Base-by-base conservation (phyloP, 1,140 invertebrate genomes). In the Caenorhabditis brenneri region DNA sequence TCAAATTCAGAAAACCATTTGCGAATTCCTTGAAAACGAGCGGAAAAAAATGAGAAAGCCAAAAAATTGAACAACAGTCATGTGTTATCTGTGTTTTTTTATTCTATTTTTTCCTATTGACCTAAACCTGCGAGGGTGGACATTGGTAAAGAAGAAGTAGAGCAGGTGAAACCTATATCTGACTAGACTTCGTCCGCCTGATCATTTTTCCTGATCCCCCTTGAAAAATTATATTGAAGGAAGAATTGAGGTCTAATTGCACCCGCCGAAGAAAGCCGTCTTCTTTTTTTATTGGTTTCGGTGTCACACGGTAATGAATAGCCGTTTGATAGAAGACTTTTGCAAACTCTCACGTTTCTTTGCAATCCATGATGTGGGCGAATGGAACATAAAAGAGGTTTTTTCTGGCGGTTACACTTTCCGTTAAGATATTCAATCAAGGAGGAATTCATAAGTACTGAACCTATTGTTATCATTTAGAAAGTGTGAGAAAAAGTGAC, bases 291-390 rank as follows among this genome's bases (percentile, higher is more conserved):
- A 55, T 55, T 55, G 53, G 53, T 65, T 74, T 42, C 29, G 12
- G 10, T 74, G 36, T 74, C 36, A 42, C 36, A 74, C 65, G 65
- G 65, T 74, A 74, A 74, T 74, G 65, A 74, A 74, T 74, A 74
- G 65, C 65, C n/a, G 12, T 31, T 74, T 74, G 65, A 74, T 42
- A 74, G 65, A 74, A 46, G 24, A 74, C 27, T 46, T 74, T 27
- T 74, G 33, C 36, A 42, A 74, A 74, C 33, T 42, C 65, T 74
- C 65, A 74, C 65, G 65, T 74, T 74, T 74, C 65, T 74, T 74
- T 42, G n/a, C 24, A 19, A 19, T 65, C 19, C 7, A 19, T 24
- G 22, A 24, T 22, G 65, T 74, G 65, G 65, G 65, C 27, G 65
- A 31, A n/a, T n/a, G n/a, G n/a, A n/a, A n/a, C n/a, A n/a, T n/a